Percentiles rank a stretch among this genome's conserved stretches.
Conservation (phyloP, 2,888 invertebrate genomes). For the Asteroscopus sphinx region DNA sequence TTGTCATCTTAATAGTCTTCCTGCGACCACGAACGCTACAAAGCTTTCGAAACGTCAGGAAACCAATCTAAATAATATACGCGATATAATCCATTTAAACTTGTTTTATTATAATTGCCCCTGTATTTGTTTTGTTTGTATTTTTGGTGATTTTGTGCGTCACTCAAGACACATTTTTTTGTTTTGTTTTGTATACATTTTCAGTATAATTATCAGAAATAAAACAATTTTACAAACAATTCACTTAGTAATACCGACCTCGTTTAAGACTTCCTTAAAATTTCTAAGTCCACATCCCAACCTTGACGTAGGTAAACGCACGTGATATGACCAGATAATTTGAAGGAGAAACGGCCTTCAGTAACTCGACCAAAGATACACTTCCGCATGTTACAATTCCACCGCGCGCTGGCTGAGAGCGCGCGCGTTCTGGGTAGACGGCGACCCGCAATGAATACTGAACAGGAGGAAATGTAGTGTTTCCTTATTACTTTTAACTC, state of each 20-base stretch:
- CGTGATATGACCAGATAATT: constrained; percentile 54
- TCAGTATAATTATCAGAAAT: neutral
- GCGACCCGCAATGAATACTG: constrained; percentile 57
- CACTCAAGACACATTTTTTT: too few species aligned
- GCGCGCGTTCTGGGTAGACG: constrained; percentile 28
- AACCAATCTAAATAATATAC: too few species aligned
- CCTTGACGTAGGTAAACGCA: constrained; percentile 33
- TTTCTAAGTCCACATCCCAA: constrained; percentile 37
- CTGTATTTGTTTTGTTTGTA: too few species aligned
- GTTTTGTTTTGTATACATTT: too few species aligned
- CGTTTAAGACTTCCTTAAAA: constrained; percentile 47
- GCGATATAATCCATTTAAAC: too few species aligned
- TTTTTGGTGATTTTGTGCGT: too few species aligned
- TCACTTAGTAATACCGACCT: constrained; percentile 11
- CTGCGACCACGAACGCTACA: too few species aligned
- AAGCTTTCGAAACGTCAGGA: too few species aligned
- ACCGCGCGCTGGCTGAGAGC: constrained; percentile 33
- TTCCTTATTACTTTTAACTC: constrained; percentile 50
- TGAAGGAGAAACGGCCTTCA: constrained; percentile 36
- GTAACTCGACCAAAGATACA: constrained; percentile 24
- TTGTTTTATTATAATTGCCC: too few species aligned
- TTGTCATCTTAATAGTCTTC: too few species aligned
- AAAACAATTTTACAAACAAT: neutral
- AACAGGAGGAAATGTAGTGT: constrained; percentile 45
- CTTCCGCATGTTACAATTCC: constrained; percentile 37